These are phyloP conservation scores for Leucophenga montana DNA, from an alignment of 2,888 invertebrate species.

Conservation along the genomic window DNA sequence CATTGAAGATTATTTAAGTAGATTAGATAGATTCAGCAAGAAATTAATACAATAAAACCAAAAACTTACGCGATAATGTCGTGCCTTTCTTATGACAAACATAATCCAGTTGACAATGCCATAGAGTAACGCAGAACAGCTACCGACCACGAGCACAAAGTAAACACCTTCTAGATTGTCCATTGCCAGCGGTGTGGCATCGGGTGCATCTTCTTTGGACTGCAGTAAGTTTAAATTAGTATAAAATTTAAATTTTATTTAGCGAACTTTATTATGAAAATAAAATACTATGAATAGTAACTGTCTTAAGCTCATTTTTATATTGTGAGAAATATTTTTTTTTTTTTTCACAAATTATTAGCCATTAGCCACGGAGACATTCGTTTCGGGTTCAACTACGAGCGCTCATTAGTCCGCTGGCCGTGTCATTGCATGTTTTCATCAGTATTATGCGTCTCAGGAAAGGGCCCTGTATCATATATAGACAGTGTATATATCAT, in stretches of 20 bases:
- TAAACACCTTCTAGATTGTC: constrained; percentile 80
- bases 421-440: too few species aligned
- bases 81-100: constrained; percentile 64
- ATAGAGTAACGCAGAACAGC: constrained; percentile 63
- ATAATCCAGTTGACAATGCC: constrained; percentile 68
- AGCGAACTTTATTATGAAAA: too few species aligned
- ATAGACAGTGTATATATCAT: too few species aligned
- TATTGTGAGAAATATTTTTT: too few species aligned
- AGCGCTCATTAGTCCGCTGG: too few species aligned
- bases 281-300: too few species aligned
- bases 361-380: too few species aligned
- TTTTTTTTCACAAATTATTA: too few species aligned
- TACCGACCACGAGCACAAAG: constrained; percentile 76
- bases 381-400: too few species aligned
- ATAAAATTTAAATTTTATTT: neutral
- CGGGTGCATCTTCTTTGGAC: constrained; percentile 63
- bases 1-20: constrained; percentile 32
- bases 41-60: neutral
- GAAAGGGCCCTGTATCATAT: too few species aligned
- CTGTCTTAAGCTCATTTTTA: too few species aligned
- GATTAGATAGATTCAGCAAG: neutral
- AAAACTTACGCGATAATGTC: constrained; percentile 62
- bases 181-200: constrained; percentile 75
- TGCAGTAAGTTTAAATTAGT: constrained; percentile 22
- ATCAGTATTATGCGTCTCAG: too few species aligned